Conservation (phyloP, 2,797 vertebrate species). For the Nannoperca obscura region DNA sequence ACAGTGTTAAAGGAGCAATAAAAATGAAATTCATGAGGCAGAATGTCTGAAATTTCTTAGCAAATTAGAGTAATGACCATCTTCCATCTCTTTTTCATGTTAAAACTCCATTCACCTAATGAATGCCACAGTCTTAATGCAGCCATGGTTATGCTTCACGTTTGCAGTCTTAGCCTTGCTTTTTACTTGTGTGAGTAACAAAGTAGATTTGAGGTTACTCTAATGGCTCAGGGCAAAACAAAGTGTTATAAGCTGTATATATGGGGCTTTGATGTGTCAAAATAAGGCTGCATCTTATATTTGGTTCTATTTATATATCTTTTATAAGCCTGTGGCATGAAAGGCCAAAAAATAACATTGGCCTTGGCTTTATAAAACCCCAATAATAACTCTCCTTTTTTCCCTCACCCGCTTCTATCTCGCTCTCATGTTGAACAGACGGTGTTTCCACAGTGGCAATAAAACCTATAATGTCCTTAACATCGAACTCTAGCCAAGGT, state of each 20-base stretch:
- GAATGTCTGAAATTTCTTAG: slow-evolving; percentile 40
- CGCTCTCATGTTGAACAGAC: slow-evolving; percentile 48
- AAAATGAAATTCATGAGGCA: slow-evolving; percentile 50
- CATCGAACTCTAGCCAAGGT: slow-evolving; percentile 71
- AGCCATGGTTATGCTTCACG: slow-evolving; percentile 18
- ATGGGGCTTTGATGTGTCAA: slow-evolving; percentile 73
- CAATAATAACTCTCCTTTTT: slow-evolving; percentile 47
- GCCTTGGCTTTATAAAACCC: slow-evolving; percentile 61
- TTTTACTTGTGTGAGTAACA: slow-evolving; percentile 49
- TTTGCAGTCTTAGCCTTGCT: slow-evolving; percentile 42
- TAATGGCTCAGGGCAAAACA: slow-evolving; percentile 61
- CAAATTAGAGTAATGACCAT: slow-evolving; percentile 31
- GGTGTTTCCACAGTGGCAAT: slow-evolving; percentile 55
- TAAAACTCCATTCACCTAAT: slow-evolving; percentile 40
- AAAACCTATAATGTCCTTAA: slow-evolving; percentile 69
- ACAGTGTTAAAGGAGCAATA: slow-evolving; percentile 51
- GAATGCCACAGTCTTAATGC: slow-evolving; percentile 40
- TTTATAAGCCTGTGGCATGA: slow-evolving; percentile 67
- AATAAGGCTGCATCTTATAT: slow-evolving; percentile 64
- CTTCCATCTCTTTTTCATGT: slow-evolving; percentile 31
- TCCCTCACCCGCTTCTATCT: background rate
- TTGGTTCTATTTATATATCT: slow-evolving; percentile 69
- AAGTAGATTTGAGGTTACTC: slow-evolving; percentile 58
- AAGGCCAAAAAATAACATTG: slow-evolving; percentile 68
- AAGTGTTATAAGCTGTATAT: slow-evolving; percentile 64